Percentiles rank a stretch among this genome's conserved stretches.
Conservation (phyloP, 2,797 vertebrate genomes). For the Paguma larvata region DNA sequence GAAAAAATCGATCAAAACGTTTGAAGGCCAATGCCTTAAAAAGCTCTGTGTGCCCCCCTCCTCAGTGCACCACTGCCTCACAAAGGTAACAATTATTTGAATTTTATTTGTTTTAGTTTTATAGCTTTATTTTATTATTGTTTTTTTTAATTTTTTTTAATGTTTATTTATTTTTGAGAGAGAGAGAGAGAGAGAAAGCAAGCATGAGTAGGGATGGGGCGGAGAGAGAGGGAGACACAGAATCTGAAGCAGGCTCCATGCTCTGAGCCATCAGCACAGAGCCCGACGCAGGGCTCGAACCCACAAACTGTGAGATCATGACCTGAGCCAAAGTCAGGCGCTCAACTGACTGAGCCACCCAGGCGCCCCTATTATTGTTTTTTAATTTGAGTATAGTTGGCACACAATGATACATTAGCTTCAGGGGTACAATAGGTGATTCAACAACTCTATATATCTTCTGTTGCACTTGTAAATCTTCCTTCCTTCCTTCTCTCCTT, state of each 20-base stretch:
- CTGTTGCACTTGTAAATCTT: background rate
- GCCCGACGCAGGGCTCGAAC: no score
- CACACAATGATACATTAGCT: background rate
- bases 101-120: background rate
- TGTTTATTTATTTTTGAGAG: no score
- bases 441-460: background rate
- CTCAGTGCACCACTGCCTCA: background rate
- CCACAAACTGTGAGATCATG: no score
- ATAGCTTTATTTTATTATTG: background rate
- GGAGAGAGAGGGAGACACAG: no score
- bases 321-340: no score
- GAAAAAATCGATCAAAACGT: background rate
- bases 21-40: background rate
- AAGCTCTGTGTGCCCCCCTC: background rate
- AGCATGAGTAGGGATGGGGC: no score
- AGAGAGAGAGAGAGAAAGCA: no score
- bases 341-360: no score
- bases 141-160: background rate
- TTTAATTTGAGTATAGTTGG: background rate
- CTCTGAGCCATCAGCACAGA: no score
- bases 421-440: background rate
- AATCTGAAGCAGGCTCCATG: no score
- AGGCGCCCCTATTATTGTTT: background rate
- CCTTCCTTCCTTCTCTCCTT: background rate
- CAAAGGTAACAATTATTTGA: background rate